phyloP scores from a whole-genome alignment of 2,888 invertebrate genomes.

The Protodeltote pygarga region DNA sequence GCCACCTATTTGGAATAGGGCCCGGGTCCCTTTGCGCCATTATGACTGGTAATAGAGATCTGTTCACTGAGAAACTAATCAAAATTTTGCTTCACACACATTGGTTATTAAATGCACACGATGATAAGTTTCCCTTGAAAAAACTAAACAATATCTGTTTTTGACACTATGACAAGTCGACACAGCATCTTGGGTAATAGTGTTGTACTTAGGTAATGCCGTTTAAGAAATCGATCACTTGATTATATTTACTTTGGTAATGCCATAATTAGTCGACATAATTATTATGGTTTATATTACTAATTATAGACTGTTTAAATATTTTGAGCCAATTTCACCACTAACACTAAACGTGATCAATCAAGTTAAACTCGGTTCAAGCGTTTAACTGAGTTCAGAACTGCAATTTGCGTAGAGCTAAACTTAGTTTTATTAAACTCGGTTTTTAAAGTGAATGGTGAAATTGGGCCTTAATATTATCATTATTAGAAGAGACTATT shows the following conservation, averaged over 20 bases:
- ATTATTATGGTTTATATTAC: too few species aligned
- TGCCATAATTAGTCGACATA: too few species aligned
- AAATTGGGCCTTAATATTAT: too few species aligned
- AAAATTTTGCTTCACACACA: slow-evolving; percentile 33
- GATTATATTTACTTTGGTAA: not conserved
- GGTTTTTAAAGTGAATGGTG: too few species aligned
- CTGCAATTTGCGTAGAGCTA: too few species aligned
- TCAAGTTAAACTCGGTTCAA: too few species aligned
- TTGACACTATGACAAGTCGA: slow-evolving; percentile 49
- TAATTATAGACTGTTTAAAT: too few species aligned
- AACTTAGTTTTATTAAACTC: too few species aligned
- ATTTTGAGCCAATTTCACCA: too few species aligned
- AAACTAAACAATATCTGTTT: slow-evolving; percentile 32
- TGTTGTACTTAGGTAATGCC: not conserved
- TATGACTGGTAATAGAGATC: slow-evolving; percentile 33
- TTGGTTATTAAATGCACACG: slow-evolving; percentile 19
- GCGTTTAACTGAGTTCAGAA: too few species aligned
- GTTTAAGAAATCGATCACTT: not conserved
- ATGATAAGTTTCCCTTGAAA: slow-evolving; percentile 18
- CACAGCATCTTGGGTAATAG: slow-evolving; percentile 33
- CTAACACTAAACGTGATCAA: too few species aligned
- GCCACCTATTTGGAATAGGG: slow-evolving; percentile 95
- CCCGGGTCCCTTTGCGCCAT: slow-evolving; percentile 82
- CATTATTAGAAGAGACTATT: too few species aligned
- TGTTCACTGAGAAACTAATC: slow-evolving; percentile 30